phyloP scores from a whole-genome alignment of 2,888 invertebrate species.

The Lymantria dispar region DNA sequence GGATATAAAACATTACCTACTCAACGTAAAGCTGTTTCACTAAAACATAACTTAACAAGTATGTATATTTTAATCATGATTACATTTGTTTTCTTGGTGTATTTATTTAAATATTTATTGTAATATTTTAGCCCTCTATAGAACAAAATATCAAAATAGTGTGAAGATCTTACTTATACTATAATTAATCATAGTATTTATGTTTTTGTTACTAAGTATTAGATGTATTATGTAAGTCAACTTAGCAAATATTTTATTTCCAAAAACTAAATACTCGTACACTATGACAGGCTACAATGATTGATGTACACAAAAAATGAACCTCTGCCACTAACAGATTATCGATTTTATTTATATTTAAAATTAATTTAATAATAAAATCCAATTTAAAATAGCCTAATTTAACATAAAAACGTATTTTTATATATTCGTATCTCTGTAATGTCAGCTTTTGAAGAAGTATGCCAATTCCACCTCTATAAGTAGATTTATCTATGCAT shows the following conservation, averaged over 20 bases:
- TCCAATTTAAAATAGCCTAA: too few relatives aligned
- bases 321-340: too few relatives aligned
- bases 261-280: background rate
- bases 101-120: background rate
- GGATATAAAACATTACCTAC: background rate
- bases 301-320: too few relatives aligned
- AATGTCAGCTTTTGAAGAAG: too few relatives aligned
- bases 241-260: background rate
- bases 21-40: background rate
- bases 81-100: background rate
- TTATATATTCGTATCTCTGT: too few relatives aligned
- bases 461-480: too few relatives aligned
- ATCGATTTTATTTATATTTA: too few relatives aligned
- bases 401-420: too few relatives aligned
- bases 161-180: background rate
- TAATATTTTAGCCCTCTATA: background rate
- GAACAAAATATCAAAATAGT: background rate
- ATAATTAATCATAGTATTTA: background rate
- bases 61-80: background rate
- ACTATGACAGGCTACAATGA: too few relatives aligned
- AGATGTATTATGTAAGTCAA: constrained; percentile 8
- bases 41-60: background rate
- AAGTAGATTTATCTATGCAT: too few relatives aligned
- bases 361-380: too few relatives aligned
- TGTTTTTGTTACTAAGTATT: background rate